A percentile compares a stretch with the other conserved stretches of the same genome.
phyloP scores from a whole-genome alignment of 2,797 vertebrate species.

The Botia kubotai region DNA sequence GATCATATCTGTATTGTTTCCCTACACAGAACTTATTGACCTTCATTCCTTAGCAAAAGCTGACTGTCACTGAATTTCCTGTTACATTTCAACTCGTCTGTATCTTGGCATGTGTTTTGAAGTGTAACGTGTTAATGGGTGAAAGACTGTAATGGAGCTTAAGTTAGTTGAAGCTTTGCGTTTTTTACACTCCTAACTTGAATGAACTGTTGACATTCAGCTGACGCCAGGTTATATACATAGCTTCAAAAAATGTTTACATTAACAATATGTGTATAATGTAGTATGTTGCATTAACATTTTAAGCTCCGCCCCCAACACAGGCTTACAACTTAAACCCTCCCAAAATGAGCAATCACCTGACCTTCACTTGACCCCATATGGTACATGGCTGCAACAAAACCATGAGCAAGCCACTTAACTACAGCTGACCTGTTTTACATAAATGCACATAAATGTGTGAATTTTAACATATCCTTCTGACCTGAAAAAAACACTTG shows the following conservation, averaged over 20 bases:
- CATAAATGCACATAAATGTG: background rate
- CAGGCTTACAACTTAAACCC: background rate
- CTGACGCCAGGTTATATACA: conserved; percentile 43
- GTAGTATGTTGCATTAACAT: background rate
- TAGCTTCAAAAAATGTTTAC: background rate
- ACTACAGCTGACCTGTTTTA: conserved; percentile 44
- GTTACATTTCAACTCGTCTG: conserved; percentile 10
- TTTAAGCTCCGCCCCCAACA: background rate
- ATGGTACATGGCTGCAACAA: conserved; percentile 28
- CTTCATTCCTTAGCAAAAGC: conserved; percentile 47
- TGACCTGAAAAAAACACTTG: conserved; percentile 13
- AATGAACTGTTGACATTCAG: conserved; percentile 66
- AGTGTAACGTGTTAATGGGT: conserved; percentile 36
- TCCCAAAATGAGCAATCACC: conserved; percentile 13
- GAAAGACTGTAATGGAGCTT: conserved; percentile 56
- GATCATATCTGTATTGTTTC: conserved; percentile 50
- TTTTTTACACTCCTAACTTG: conserved; percentile 68
- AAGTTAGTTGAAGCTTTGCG: conserved; percentile 72
- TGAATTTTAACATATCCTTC: conserved; percentile 24
- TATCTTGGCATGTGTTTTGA: conserved; percentile 25
- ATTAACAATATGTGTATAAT: background rate
- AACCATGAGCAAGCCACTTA: background rate
- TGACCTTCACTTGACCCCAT: conserved; percentile 43
- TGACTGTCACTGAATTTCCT: conserved; percentile 1
- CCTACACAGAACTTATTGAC: conserved; percentile 36